Evolutionary conservation across 2,797 vertebrate genomes (phyloP), one percentile per base, ranked within the genome.

Genomic region (Catamblyrhynchus diadema): DNA sequence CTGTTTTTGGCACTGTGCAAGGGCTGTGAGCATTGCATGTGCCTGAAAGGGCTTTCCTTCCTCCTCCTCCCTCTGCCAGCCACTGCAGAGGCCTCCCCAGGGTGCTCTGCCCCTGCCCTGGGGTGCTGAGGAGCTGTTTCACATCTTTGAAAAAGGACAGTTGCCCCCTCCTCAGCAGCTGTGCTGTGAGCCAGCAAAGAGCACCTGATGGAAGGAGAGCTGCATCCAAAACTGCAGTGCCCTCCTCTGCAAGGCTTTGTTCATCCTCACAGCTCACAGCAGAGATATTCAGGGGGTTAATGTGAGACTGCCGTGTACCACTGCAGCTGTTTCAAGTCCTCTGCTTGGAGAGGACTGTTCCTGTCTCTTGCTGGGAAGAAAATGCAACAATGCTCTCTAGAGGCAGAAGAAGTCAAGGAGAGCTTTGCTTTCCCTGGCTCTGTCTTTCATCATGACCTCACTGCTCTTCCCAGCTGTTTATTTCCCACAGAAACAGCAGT

Each of bases 361-460:
- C 70, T 27, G 41, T 69, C 56, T 94, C 77, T 94, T 42, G 80
- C 87, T 79, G 82, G 87, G 94, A 95, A 95, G 95, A 88, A 96
- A 96, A 97, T 84, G 87, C 95, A 97, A 96, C 86, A 91, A 96
- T 96, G 95, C 93, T 96, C 95, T 96, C 96, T 96, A 95, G 95
- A 96, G 95, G 95, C 95, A 94, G 94, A 96, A 96, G 53, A 56
- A 93, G 91, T 91, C 89, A 88, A 72, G 67, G 56, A 91, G 66
- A 88, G 74, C 42, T 89, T 86, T 1, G 39, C 66, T 93, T 88
- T 92, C 20, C 59, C 74, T 2, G 0, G n/a, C 83, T 90, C 73
- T 59, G 86, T 30, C 33, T 90, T 81, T 39, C 25, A 4, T 37
- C n/a, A 2, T 45, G 81, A 80, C 81, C 88, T 94, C 74, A 10